phyloP scores from a whole-genome alignment of 2,888 invertebrate species.

The Nomada ruficornis region DNA sequence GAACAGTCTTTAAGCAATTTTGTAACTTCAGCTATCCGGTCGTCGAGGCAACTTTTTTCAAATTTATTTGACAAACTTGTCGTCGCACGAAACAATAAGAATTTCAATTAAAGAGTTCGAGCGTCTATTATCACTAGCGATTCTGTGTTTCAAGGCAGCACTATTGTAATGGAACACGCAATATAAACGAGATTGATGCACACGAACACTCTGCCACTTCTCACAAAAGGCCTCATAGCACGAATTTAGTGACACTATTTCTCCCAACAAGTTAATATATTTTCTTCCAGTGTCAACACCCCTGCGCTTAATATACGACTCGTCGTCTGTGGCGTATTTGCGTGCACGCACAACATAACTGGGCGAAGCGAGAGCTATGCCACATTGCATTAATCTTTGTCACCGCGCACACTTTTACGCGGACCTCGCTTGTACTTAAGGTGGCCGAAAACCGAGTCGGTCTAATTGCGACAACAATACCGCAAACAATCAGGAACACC shows the following conservation, averaged over 20 bases:
- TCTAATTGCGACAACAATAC: conserved; percentile 15
- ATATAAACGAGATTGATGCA: neutral
- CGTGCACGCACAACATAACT: conserved; percentile 23
- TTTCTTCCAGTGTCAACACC: conserved; percentile 37
- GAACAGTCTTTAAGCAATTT: too few relatives aligned
- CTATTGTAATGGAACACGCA: too few relatives aligned
- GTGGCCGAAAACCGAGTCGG: conserved; percentile 46
- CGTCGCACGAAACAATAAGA: too few relatives aligned
- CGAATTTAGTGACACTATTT: conserved; percentile 25
- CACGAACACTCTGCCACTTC: neutral
- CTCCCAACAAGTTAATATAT: conserved; percentile 19
- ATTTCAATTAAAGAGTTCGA: neutral
- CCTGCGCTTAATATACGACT: conserved; percentile 47
- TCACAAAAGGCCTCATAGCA: neutral
- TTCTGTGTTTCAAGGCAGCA: neutral
- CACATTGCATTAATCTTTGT: conserved; percentile 39
- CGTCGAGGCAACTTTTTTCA: too few relatives aligned
- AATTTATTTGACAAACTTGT: too few relatives aligned
- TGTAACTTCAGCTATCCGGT: too few relatives aligned
- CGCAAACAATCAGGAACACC: conserved; percentile 6
- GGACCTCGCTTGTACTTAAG: conserved; percentile 42
- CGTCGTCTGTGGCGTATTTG: conserved; percentile 28
- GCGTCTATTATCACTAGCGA: neutral
- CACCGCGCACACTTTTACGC: conserved; percentile 32
- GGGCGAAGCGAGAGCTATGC: conserved; percentile 29